A percentile compares a stretch with the other conserved stretches of the same genome.
Conservation (phyloP, 2,113 vertebrate species). For the Albula goreensis region DNA sequence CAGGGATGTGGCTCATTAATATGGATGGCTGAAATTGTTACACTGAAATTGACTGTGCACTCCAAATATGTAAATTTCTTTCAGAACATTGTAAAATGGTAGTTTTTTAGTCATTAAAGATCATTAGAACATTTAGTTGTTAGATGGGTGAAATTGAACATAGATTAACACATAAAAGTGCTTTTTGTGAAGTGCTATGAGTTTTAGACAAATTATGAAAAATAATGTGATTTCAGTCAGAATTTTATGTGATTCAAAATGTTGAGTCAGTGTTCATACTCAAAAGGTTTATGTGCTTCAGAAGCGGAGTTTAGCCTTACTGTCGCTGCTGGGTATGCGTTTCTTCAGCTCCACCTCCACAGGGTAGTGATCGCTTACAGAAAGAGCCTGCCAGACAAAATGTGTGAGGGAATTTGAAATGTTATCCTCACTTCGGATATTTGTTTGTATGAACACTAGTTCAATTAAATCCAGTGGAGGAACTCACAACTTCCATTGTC, state of each 20-base stretch:
- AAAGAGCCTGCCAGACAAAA: conserved; percentile 54
- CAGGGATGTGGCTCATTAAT: too few species aligned
- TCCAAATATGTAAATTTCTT: too few species aligned
- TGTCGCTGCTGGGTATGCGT: neutral
- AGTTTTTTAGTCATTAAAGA: neutral
- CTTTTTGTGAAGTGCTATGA: neutral
- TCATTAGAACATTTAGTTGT: neutral
- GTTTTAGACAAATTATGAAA: conserved; percentile 29
- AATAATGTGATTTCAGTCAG: neutral
- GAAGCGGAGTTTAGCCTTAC: conserved; percentile 25
- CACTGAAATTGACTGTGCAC: too few species aligned
- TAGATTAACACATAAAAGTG: neutral
- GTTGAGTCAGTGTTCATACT: too few species aligned
- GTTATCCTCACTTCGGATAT: neutral
- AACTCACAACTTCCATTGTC: conserved; percentile 56
- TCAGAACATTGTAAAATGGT: neutral
- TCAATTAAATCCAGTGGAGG: neutral
- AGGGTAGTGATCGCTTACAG: conserved; percentile 73
- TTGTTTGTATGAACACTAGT: neutral
- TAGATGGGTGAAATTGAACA: neutral
- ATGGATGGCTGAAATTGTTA: too few species aligned
- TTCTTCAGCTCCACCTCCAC: conserved; percentile 66
- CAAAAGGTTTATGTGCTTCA: too few species aligned
- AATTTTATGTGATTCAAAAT: too few species aligned
- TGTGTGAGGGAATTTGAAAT: neutral